These are phyloP conservation scores for Gobionotothen gibberifrons DNA, from an alignment of 2,797 vertebrate species.

Conservation along the genomic window DNA sequence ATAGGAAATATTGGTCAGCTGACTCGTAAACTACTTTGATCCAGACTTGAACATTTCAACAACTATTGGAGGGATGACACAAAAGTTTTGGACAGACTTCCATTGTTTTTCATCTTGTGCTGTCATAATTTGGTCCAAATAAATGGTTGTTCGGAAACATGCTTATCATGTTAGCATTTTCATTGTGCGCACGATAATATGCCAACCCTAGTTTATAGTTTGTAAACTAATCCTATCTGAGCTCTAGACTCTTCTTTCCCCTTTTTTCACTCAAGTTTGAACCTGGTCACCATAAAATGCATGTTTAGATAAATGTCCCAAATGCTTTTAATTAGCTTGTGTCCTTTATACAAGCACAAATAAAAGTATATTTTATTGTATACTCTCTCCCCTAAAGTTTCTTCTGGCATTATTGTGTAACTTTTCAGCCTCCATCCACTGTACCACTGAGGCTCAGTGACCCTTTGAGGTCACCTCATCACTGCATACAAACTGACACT, in stretches of 20 bases:
- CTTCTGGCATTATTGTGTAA: not conserved
- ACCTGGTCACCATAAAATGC: not conserved
- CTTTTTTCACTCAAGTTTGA: not conserved
- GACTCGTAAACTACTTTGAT: not conserved
- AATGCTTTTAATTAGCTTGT: not conserved
- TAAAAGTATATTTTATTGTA: not conserved
- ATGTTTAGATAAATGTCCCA: not conserved
- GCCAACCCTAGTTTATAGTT: not conserved
- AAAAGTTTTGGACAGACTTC: not conserved
- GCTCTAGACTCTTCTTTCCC: not conserved
- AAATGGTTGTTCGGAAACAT: too few relatives aligned
- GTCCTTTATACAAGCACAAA: not conserved
- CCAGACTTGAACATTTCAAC: not conserved
- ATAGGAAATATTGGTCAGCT: not conserved
- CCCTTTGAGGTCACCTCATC: constrained; percentile 17
- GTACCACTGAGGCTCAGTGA: constrained; percentile 24
- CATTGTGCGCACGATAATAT: not conserved
- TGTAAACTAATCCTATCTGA: not conserved
- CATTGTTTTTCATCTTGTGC: not conserved
- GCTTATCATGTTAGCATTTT: not conserved
- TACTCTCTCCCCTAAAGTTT: not conserved
- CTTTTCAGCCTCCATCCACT: constrained; percentile 17
- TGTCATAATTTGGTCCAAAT: too few relatives aligned
- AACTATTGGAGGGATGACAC: not conserved
- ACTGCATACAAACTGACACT: constrained; percentile 24